These are phyloP conservation scores for Drosophila jambulina DNA, from an alignment of 1,140 invertebrate genomes.

Conservation along the genomic window DNA sequence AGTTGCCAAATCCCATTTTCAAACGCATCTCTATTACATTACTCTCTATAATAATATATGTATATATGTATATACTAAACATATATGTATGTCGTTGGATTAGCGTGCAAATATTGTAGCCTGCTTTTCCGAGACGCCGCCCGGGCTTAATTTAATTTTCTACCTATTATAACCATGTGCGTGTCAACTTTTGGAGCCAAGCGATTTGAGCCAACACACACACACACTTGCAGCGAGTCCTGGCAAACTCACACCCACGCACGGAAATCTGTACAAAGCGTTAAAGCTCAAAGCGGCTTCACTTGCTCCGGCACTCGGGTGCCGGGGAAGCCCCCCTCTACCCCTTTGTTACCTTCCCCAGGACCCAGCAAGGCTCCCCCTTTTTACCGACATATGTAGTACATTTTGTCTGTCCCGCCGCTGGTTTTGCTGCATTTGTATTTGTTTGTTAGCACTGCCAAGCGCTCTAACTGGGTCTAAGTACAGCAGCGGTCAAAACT, in stretches of 20 bases:
- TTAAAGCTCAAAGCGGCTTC: conserved; percentile 66
- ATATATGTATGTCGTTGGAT: conserved; percentile 2
- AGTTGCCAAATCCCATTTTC: background rate
- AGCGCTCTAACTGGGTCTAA: conserved; percentile 33
- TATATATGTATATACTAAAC: background rate
- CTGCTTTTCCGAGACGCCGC: conserved; percentile 50
- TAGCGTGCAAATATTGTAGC: conserved; percentile 66
- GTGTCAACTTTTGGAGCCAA: conserved; percentile 76
- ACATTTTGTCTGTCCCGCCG: conserved; percentile 62
- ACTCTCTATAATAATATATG: background rate
- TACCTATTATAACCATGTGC: conserved; percentile 67
- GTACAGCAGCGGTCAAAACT: background rate
- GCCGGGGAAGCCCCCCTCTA: background rate
- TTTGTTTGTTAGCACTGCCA: conserved; percentile 70
- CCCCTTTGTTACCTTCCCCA: background rate
- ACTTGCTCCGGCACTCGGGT: conserved; percentile 17
- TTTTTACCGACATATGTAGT: conserved; percentile 62
- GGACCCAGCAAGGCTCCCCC: conserved; percentile 20
- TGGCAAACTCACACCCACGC: conserved; percentile 20
- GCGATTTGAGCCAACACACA: conserved; percentile 55
- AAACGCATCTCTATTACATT: conserved; percentile 1
- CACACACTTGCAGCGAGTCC: conserved; percentile 14
- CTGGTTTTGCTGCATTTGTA: conserved; percentile 58
- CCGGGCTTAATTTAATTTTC: conserved; percentile 73
- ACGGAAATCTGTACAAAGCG: conserved; percentile 58